Base-by-base conservation (phyloP, 2,888 invertebrate genomes). In the Cosmia trapezina region DNA sequence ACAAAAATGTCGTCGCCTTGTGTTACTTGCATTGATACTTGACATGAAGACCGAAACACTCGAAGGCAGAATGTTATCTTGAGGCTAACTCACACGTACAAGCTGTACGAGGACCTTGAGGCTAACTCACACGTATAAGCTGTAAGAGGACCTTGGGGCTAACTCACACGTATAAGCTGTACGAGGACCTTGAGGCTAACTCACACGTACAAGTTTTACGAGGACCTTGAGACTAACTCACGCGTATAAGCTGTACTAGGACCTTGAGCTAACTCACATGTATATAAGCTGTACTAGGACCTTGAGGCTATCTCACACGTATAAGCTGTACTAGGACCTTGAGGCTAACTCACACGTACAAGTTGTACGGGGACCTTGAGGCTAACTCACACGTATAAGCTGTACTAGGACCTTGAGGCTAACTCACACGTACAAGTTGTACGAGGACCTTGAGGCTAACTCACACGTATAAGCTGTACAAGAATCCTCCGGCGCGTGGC, bases 1-100 rank as follows among this genome's bases (percentile, higher is more conserved):
- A 88, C 77, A 89, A 85, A 86, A 81, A 82, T 75, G 62, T 70
- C 87, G 87, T 85, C 91, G 91, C 91, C 89, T 87, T 88, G 73
- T 63, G 70, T 51, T 57, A 74, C 22, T 75, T 81, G 76, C 81
- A 81, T 84, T 81, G 70, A 74, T 83, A 62, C 66, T 65, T 61
- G 62, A 65, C 60, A 49, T 59, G 33, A 43, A 62, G 49, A n/a
- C 43, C 53, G 19, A 57, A 47, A 63, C 22, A 53, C 33, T 72
- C 14, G 33, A 51, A 61, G 54, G 60, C 53, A 75, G 54, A 61
- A 43, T 70, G 19, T 8, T 47, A 49, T 56, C 19, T 67, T n/a
- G n/a, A 49, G 47, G 66, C 41, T 37, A 37, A 37, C 37, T 41
- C 67, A 54, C 67, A 73, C 72, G 53, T 41, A 8, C 5, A 41